Base-by-base conservation (phyloP, 1,140 invertebrate genomes). In the Magallana gigas region DNA sequence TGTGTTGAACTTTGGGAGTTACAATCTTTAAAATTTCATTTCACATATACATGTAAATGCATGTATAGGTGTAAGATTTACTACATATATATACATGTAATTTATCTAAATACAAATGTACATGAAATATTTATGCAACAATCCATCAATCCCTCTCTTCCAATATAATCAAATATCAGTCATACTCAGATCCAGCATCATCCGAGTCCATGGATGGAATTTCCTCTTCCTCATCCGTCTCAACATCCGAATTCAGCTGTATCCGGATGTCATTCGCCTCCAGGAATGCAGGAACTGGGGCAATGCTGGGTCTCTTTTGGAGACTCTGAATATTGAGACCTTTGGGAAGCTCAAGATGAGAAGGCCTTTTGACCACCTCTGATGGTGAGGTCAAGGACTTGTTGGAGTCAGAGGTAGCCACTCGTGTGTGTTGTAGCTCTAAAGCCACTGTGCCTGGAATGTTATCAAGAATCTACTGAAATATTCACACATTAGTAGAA, bases 281-380 rank as follows among this genome's bases (percentile, higher is more conserved):
- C 18, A 95, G 88, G 83, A 95, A 93, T 57, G 95, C 94, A 1
- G 95, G 95, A 8, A 95, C 95, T 0, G 95, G 95, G 4, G 94
- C 95, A 57, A 95, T 95, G 88, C 94, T 95, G 0, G 95, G 94
- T 16, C 95, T 86, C 86, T 94, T 93, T 81, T 94, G 92, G 68
- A 94, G 85, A 71, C 90, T 94, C 76, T 91, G 88, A 6, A 91
- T 91, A 62, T 88, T 92, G 9, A 94, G 85, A 48, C 92, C 93
- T 87, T 94, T 91, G 8, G 92, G 92, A 9, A 93, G 88, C 11
- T 91, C 89, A n/a, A 94, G 89, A 57, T 92, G 90, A 11, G 76
- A 80, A 4, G 87, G 82, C 9, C 88, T 87, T 83, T 90, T 91
- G 4, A 76, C 23, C 8, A 76, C 23, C 8, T 29, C 68, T 23